Evolutionary conservation across 2,113 vertebrate species (phyloP), one percentile per base, ranked within the genome.

Genomic region (Origma solitaria): DNA sequence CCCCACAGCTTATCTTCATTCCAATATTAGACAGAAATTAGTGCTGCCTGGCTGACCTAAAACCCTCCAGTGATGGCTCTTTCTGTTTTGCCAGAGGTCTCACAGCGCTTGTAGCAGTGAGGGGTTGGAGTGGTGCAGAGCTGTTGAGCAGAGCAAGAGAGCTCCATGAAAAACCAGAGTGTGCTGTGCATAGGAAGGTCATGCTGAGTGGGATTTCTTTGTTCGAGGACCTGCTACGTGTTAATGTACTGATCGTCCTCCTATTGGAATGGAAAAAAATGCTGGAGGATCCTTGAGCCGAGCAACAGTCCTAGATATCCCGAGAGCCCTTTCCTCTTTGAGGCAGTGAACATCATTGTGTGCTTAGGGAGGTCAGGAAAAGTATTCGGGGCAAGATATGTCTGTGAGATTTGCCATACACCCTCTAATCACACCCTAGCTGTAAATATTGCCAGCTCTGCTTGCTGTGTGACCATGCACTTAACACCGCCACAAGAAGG

Each of bases 401-500:
- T 70, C 53, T 22, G 42, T 86, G 42, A 77, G 44, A 53, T 68
- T 49, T 68, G 64, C 22, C 35, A 24, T 14, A 27, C 12, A 19
- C 1, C 11, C 37, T 54, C 7, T 13, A 53, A 50, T 68, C 58
- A 68, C 24, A 53, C 17, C 22, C 44, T 1, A 49, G 62, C 44
- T 64, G 50, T 50, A 54, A 58, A 58, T 73, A 38, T 20, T 31
- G 24, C 53, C 3, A 23, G 19, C 47, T 80, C 51, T 65, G 71
- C 61, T 51, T 53, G 57, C 35, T 53, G 18, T 0, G 0, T 49
- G 42, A 25, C 42, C 17, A 1, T 13, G 50, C 65, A 31, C 54
- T 64, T 49, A 30, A 25, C 22, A 24, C 11, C 0, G 0, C 37
- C 49, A 28, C 0, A 1, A 45, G 50, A 17, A 38, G 64, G 9